phyloP scores from a whole-genome alignment of 1,140 invertebrate species.

The Procambarus virginalis region DNA sequence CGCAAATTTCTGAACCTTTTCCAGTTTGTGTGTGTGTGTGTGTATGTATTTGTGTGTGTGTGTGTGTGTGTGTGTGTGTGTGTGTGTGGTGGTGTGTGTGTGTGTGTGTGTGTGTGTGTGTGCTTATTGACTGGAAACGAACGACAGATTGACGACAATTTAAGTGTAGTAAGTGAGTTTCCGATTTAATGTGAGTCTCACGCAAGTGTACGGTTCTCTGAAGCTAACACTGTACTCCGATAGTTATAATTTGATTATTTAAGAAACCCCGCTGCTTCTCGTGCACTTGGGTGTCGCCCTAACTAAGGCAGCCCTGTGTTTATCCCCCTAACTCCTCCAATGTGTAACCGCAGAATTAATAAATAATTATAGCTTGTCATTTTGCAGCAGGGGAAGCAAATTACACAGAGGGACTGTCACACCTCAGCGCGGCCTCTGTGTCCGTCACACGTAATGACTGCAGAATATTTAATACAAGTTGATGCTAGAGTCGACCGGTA shows the following conservation, averaged over 20 bases:
- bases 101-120: constrained; percentile 22
- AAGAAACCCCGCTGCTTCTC: neutral
- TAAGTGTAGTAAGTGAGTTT: neutral
- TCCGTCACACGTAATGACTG: neutral
- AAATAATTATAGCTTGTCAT: neutral
- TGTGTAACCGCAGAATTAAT: constrained; percentile 4
- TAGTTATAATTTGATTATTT: neutral
- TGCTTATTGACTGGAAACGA: neutral
- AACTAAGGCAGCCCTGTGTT: neutral
- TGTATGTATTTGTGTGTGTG: neutral
- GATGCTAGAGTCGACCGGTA: neutral
- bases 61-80: constrained; percentile 40
- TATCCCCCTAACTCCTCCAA: neutral
- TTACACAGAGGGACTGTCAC: constrained; percentile 1
- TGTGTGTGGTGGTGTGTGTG: constrained; percentile 41
- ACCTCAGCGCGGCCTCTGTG: neutral
- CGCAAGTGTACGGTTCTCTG: neutral
- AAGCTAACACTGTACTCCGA: neutral
- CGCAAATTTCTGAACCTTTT: too few relatives aligned
- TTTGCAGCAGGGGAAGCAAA: neutral
- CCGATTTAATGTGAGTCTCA: neutral
- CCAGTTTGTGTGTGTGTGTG: too few relatives aligned
- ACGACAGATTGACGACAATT: too few relatives aligned
- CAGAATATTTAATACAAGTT: constrained; percentile 22
- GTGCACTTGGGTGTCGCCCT: neutral